Conservation (phyloP, 2,888 invertebrate genomes). For the Venusia cambrica region DNA sequence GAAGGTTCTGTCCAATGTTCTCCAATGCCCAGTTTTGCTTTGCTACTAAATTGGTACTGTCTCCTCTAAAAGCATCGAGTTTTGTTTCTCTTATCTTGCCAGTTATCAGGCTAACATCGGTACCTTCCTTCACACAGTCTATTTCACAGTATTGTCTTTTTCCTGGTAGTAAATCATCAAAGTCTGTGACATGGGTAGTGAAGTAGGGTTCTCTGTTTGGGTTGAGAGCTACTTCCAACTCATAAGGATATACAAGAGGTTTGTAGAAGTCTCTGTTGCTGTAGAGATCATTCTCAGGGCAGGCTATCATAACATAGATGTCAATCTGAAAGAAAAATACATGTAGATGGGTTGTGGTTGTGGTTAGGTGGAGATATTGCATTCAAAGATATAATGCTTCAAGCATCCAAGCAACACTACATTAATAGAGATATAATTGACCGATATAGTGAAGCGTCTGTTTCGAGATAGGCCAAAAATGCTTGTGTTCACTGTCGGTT, state of each 20-base stretch:
- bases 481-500: too few relatives aligned
- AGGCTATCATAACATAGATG: constrained; percentile 94
- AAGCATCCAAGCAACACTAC: too few relatives aligned
- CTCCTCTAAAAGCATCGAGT: constrained; percentile 53
- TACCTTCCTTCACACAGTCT: constrained; percentile 53
- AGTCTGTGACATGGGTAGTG: constrained; percentile 86
- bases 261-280: constrained; percentile 92
- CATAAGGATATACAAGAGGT: constrained; percentile 95
- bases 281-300: constrained; percentile 93
- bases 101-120: constrained; percentile 88
- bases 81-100: constrained; percentile 83
- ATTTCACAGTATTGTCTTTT: constrained; percentile 74
- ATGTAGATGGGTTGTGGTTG: too few relatives aligned
- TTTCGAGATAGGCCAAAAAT: too few relatives aligned
- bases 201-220: constrained; percentile 75
- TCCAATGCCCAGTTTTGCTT: constrained; percentile 77
- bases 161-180: constrained; percentile 86
- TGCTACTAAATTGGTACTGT: constrained; percentile 58
- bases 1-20: constrained; percentile 83
- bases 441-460: too few relatives aligned
- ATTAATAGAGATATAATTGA: too few relatives aligned
- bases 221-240: constrained; percentile 92
- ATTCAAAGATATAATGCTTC: too few relatives aligned
- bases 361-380: too few relatives aligned
- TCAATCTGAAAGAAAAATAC: constrained; percentile 85